Base-by-base conservation (phyloP, 1,140 invertebrate genomes). In the Aplysia californica region DNA sequence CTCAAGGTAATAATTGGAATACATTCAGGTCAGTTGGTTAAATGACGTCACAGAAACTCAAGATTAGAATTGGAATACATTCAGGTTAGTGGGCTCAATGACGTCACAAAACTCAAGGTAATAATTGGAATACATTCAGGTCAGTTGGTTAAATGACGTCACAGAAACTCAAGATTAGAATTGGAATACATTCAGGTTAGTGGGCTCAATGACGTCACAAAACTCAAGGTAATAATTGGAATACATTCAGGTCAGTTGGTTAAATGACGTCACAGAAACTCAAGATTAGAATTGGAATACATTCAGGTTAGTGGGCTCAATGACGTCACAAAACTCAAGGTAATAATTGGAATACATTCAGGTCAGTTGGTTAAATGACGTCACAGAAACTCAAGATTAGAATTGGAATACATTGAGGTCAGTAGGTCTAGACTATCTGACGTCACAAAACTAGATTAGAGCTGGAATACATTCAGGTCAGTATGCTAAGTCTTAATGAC, bases 361-460 rank as follows among this genome's bases (percentile, higher is more conserved):
- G 44, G n/a, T 50, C 15, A 50, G 44, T n/a, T n/a, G n/a, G n/a
- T n/a, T n/a, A n/a, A n/a, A n/a, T n/a, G n/a, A n/a, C n/a, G n/a
- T n/a, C n/a, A n/a, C n/a, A n/a, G 2, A 93, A 95, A 77, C 91
- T 97, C 21, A 94, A 95, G 89, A 93, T 98, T 0, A 90, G 97
- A 79, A 98, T 99, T 86, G 97, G 96, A 75, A 94, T 97, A 80
- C 96, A 97, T 85, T 95, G 96, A 83, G 96, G 96, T 96, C 72
- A 73, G 69, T 21, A 20, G 15, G 10, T n/a, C n/a, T n/a, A n/a
- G n/a, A n/a, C 21, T n/a, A n/a, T n/a, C n/a, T n/a, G n/a, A n/a
- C n/a, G n/a, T n/a, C n/a, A n/a, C n/a, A n/a, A n/a, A n/a, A n/a
- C n/a, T n/a, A n/a, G n/a, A 29, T 23, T 6, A 50, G 15, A 15